A percentile compares a stretch with the other conserved stretches of the same genome.
These are phyloP conservation scores for Picus viridis DNA, from an alignment of 2,797 vertebrate species.

Conservation along the genomic window DNA sequence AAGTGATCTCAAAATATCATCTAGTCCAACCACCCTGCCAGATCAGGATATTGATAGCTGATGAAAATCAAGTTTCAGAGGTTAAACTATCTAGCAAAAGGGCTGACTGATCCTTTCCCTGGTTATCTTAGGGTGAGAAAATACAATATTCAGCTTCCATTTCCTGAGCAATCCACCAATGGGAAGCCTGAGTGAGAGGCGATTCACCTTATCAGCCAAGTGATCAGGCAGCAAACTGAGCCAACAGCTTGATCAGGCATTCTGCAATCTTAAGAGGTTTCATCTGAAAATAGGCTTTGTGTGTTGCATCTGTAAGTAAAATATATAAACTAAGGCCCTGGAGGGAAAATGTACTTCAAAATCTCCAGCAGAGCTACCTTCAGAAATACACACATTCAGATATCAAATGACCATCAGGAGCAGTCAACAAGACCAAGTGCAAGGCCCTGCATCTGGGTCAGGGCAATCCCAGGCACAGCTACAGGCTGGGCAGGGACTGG, in stretches of 20 bases:
- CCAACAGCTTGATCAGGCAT: conserved; percentile 24
- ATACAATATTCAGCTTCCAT: conserved; percentile 24
- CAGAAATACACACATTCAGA: conserved; percentile 51
- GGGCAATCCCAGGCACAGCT: no score
- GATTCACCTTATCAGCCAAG: conserved; percentile 40
- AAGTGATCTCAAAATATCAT: no score
- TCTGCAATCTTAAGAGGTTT: not conserved
- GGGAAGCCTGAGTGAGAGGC: conserved; percentile 27
- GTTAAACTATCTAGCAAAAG: conserved; percentile 27
- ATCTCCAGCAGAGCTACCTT: conserved; percentile 27
- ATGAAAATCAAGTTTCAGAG: conserved; percentile 33
- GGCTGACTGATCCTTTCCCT: conserved; percentile 10
- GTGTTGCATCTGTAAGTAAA: conserved; percentile 14
- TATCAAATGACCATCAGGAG: conserved; percentile 8
- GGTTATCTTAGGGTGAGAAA: conserved; percentile 13
- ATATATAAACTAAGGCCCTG: not conserved
- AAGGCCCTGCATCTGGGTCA: no score
- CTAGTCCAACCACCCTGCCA: no score
- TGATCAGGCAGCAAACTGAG: conserved; percentile 41
- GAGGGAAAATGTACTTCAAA: conserved; percentile 25
- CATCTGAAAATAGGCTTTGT: conserved; percentile 18
- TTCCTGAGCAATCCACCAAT: not conserved
- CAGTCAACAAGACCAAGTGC: not conserved
- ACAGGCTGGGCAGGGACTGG: no score
- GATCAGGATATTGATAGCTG: not conserved